phyloP scores from a whole-genome alignment of 2,113 vertebrate species.

The Lasiurus cinereus region DNA sequence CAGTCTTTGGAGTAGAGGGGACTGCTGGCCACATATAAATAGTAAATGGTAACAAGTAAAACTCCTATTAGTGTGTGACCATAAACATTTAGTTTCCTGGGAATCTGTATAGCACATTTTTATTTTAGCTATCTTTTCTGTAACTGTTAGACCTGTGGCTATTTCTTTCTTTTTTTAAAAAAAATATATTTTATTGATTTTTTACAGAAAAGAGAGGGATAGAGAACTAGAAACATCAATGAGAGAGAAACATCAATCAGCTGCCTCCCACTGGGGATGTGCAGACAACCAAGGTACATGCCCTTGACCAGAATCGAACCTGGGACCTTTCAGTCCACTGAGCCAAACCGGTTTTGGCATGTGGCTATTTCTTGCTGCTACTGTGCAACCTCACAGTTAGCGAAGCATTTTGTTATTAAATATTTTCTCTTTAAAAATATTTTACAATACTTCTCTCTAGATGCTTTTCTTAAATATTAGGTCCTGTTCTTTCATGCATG shows the following conservation, averaged over 20 bases:
- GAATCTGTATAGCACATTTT: not conserved
- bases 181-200: too few species aligned
- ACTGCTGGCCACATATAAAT: not conserved
- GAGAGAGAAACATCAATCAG: too few species aligned
- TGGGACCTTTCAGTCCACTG: too few species aligned
- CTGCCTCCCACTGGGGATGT: too few species aligned
- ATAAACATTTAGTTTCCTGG: not conserved
- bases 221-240: too few species aligned
- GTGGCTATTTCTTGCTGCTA: not conserved
- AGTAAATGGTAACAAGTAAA: not conserved
- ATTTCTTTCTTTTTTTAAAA: not conserved
- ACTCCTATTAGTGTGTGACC: not conserved
- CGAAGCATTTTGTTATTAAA: not conserved
- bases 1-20: not conserved
- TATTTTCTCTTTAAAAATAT: constrained; percentile 10
- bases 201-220: too few species aligned
- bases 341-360: not conserved
- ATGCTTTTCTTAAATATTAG: not conserved
- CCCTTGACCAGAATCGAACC: too few species aligned
- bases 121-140: not conserved
- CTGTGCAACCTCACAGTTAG: not conserved
- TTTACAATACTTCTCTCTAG: not conserved
- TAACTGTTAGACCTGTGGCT: not conserved
- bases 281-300: too few species aligned
- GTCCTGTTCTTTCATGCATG: not conserved